Percentiles rank a stretch among this genome's conserved stretches.
Conservation (phyloP, 2,113 vertebrate species). For the Meriones unguiculatus region DNA sequence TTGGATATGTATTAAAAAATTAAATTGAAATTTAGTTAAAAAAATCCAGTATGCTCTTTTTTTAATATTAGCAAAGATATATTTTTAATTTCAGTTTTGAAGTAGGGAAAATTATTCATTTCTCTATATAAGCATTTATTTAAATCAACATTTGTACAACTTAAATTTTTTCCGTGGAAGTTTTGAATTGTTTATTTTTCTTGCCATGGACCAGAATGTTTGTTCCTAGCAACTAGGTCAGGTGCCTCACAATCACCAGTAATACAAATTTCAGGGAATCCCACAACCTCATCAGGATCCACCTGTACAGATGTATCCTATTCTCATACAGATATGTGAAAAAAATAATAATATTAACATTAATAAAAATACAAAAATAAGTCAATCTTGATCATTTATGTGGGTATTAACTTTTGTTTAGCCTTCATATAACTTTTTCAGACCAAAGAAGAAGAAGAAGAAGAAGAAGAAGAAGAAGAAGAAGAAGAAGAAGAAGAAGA, state of each 20-base stretch:
- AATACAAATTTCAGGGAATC: not conserved
- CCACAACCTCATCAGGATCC: not conserved
- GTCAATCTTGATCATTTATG: not conserved
- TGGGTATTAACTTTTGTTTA: not conserved
- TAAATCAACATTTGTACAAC: not conserved
- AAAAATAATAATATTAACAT: not conserved
- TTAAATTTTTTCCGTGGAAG: not conserved
- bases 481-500: too few species aligned
- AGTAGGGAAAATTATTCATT: not conserved
- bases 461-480: too few species aligned
- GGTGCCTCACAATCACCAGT: not conserved
- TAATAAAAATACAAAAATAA: not conserved
- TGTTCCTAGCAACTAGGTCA: not conserved
- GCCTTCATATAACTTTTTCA: not conserved
- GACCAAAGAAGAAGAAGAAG: too few species aligned
- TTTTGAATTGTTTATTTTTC: not conserved
- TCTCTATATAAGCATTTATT: not conserved
- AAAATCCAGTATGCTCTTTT: too few species aligned
- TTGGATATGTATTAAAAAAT: too few species aligned
- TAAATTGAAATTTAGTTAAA: too few species aligned
- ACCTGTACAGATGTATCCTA: not conserved
- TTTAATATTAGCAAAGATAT: too few species aligned
- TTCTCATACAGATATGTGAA: not conserved
- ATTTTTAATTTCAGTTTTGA: too few species aligned
- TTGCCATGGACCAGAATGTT: not conserved